Evolutionary conservation across 1,140 invertebrate genomes (phyloP).

Genomic region (Tenebrio molitor): DNA sequence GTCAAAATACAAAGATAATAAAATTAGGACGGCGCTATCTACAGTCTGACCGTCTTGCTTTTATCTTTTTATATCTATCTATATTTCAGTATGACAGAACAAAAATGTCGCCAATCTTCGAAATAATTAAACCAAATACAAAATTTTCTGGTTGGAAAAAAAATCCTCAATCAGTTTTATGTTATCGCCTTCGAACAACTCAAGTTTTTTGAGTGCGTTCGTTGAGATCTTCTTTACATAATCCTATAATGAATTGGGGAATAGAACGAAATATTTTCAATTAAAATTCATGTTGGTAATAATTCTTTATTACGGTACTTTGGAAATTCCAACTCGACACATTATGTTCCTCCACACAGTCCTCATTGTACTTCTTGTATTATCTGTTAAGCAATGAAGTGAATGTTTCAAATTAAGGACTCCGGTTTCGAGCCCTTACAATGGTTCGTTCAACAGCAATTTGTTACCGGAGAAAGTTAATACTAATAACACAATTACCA

Average conservation of each 20-base stretch:
- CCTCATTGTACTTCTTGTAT: conserved; percentile 20
- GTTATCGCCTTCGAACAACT: no score
- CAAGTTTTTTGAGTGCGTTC: no score
- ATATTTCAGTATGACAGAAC: no score
- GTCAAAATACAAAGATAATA: no score
- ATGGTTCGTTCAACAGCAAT: not conserved
- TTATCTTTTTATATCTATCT: no score
- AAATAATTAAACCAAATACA: no score
- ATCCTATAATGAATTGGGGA: conserved; percentile 11
- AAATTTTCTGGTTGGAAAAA: no score
- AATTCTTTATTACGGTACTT: conserved; percentile 31
- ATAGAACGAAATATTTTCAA: conserved; percentile 29
- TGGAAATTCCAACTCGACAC: conserved; percentile 21
- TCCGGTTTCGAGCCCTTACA: conserved; percentile 8
- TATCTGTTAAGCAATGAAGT: conserved; percentile 8
- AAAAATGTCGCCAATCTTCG: no score
- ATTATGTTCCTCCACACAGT: conserved; percentile 15
- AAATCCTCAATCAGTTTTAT: no score
- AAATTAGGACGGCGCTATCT: no score
- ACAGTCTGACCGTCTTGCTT: no score
- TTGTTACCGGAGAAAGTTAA: not conserved
- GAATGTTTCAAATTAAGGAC: not conserved
- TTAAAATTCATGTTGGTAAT: conserved; percentile 34
- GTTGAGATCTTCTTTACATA: conserved; percentile 2
- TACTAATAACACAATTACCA: not conserved